Evolutionary conservation across 2,113 vertebrate species (phyloP).

Genomic region (Sardina pilchardus): DNA sequence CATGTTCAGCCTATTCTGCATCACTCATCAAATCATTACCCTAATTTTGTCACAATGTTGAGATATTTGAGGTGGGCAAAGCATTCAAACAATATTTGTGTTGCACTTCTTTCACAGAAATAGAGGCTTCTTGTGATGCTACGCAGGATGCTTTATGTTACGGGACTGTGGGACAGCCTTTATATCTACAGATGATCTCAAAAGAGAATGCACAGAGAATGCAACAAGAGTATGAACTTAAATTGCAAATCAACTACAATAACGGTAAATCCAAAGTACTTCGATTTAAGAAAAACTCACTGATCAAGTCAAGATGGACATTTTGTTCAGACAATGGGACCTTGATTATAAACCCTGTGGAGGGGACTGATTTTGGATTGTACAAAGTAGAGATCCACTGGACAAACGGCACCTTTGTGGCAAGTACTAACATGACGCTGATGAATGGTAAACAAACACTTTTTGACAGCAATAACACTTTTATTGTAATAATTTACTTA

Average conservation of each 20-base stretch:
- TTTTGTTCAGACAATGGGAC: neutral
- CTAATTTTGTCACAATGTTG: too few relatives aligned
- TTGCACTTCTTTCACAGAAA: neutral
- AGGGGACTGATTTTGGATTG: neutral
- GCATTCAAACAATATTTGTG: neutral
- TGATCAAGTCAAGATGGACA: neutral
- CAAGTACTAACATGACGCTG: neutral
- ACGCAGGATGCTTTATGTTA: neutral
- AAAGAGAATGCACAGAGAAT: neutral
- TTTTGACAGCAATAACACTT: neutral
- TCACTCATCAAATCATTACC: too few relatives aligned
- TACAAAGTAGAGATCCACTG: neutral
- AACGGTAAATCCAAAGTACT: neutral
- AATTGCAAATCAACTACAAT: neutral
- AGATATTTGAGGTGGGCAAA: neutral
- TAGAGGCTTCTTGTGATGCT: neutral
- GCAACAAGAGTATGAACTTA: neutral
- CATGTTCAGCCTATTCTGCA: too few relatives aligned
- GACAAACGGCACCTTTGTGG: neutral
- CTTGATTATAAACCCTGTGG: neutral
- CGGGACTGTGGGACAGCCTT: neutral
- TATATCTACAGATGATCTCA: neutral
- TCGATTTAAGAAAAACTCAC: neutral
- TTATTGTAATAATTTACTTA: too few relatives aligned
- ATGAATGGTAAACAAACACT: neutral